Evolutionary conservation across 2,797 vertebrate genomes (phyloP).

Genomic region (Channallabes apus): DNA sequence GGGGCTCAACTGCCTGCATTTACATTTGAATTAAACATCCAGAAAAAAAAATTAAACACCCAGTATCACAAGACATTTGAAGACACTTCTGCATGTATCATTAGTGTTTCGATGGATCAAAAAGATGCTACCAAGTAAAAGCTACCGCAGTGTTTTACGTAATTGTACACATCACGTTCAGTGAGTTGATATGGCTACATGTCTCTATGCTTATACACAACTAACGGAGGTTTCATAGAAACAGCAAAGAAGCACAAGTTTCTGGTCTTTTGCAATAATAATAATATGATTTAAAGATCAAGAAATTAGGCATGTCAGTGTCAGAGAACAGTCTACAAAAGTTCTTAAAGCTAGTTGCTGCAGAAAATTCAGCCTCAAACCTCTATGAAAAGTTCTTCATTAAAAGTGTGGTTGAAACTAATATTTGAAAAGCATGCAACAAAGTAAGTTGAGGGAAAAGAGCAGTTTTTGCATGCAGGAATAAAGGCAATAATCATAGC

Average conservation of each 20-base stretch:
- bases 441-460: conserved; percentile 29
- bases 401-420: conserved; percentile 42
- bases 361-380: conserved; percentile 29
- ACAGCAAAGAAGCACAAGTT: conserved; percentile 80
- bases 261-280: conserved; percentile 75
- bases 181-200: conserved; percentile 74
- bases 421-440: conserved; percentile 49
- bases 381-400: conserved; percentile 35
- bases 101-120: conserved; percentile 47
- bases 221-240: conserved; percentile 74
- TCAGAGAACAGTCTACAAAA: conserved; percentile 69
- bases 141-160: conserved; percentile 65
- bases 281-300: conserved; percentile 58
- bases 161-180: conserved; percentile 70
- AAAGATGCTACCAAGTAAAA: conserved; percentile 65
- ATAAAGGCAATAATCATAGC: conserved; percentile 31
- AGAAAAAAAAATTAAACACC: conserved; percentile 31
- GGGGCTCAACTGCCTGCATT: conserved; percentile 38
- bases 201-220: conserved; percentile 65
- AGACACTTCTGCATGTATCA: conserved; percentile 47
- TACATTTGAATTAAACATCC: conserved; percentile 26
- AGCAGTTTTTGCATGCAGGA: conserved; percentile 51
- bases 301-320: conserved; percentile 56
- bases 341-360: conserved; percentile 61
- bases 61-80: conserved; percentile 43